Evolutionary conservation across 1,140 invertebrate species (phyloP), one percentile per base, ranked within the genome.

Genomic region (Lucilia sericata): DNA sequence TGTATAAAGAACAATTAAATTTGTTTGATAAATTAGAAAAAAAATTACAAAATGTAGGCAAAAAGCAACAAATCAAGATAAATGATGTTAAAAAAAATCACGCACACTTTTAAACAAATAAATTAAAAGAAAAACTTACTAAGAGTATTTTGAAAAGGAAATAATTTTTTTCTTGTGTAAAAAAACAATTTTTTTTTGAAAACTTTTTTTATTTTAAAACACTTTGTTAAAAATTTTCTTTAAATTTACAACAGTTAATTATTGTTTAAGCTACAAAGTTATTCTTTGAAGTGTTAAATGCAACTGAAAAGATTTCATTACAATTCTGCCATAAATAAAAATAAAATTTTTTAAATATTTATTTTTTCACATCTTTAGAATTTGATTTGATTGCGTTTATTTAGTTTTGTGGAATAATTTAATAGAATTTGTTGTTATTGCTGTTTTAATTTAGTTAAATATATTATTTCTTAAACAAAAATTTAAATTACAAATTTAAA

Each of bases 231-330:
- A 30, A 42, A 14, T 47, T 82, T 82, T 25, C n/a, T 65, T 14
- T 21, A 21, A 25, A 82, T n/a, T n/a, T n/a, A n/a, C n/a, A n/a
- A n/a, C n/a, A n/a, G n/a, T n/a, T 65, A 65, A 60, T 82, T 82
- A n/a, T 30, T 82, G 5, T 65, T 19, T 42, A 14, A 49, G n/a
- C 10, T 21, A 36, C n/a, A 49, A 30, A 7, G 19, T 49, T 49
- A 36, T 80, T 19, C 42, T 49, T 70, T 49, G 76, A 42, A 21
- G 17, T 21, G n/a, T 80, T 80, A 80, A 80, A 80, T 21, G 76
- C 76, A 80, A 80, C 76, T 80, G 76, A 80, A 49, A 80, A 80
- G 42, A 80, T 80, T 80, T 80, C 76, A 51, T 21, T 49, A 80
- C 36, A 21, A 21, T 49, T 80, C 42, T 49, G 42, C 42, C n/a